Percentiles rank a stretch among this genome's conserved stretches.
These are phyloP conservation scores for Caenorhabditis sp. DNA, from an alignment of 2,888 invertebrate species.

Conservation along the genomic window DNA sequence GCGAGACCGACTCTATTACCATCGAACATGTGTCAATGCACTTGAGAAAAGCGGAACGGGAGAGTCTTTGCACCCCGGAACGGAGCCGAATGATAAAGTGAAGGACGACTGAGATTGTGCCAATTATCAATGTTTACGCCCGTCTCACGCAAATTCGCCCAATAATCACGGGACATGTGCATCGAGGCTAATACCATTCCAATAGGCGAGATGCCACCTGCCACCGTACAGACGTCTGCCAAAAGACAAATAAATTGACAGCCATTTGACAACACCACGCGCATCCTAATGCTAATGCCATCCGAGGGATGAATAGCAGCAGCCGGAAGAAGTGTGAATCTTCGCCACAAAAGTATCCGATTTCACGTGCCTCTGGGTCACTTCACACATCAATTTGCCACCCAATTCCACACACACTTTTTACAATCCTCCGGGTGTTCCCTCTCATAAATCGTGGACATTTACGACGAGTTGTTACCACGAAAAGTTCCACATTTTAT, in stretches of 20 bases:
- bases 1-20: slow-evolving; percentile 48
- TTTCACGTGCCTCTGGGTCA: slow-evolving; percentile 36
- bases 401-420: slow-evolving; percentile 47
- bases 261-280: slow-evolving; percentile 44
- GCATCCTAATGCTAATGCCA: background rate
- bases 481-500: slow-evolving; percentile 49
- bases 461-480: slow-evolving; percentile 56
- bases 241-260: slow-evolving; percentile 55
- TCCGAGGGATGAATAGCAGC: background rate
- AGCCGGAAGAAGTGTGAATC: slow-evolving; percentile 20
- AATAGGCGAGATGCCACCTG: slow-evolving; percentile 47
- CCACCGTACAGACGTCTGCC: slow-evolving; percentile 57
- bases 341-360: slow-evolving; percentile 25
- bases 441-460: slow-evolving; percentile 45
- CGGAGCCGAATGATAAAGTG: slow-evolving; percentile 22
- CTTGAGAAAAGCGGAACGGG: slow-evolving; percentile 19
- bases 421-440: slow-evolving; percentile 50
- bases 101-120: slow-evolving; percentile 32
- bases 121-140: slow-evolving; percentile 51
- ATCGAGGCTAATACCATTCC: slow-evolving; percentile 50
- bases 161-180: slow-evolving; percentile 42
- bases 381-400: slow-evolving; percentile 55
- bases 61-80: slow-evolving; percentile 18
- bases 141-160: slow-evolving; percentile 14
- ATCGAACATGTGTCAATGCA: slow-evolving; percentile 48